Evolutionary conservation across 2,113 vertebrate species (phyloP).

Genomic region (Toxostoma redivivum): DNA sequence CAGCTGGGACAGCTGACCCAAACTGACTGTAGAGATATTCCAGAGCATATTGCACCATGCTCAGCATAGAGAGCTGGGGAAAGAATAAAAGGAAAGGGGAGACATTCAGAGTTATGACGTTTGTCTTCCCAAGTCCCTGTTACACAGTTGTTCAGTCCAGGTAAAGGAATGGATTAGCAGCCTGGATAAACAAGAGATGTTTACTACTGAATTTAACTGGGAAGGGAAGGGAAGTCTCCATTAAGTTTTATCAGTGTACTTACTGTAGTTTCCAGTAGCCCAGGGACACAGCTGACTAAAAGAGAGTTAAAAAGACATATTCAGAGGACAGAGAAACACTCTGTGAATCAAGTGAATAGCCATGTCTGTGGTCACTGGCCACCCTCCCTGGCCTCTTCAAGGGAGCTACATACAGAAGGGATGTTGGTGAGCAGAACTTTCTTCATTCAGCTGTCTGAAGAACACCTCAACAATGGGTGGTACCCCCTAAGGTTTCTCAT

Average conservation of each 20-base stretch:
- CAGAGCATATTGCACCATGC: background rate
- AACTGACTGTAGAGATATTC: background rate
- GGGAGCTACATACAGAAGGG: background rate
- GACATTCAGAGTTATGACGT: too few species aligned
- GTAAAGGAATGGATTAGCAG: background rate
- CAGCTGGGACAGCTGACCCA: background rate
- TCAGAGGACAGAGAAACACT: fast-evolving
- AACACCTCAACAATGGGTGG: background rate
- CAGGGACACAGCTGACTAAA: background rate
- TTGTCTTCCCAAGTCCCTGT: background rate
- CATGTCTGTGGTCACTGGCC: background rate
- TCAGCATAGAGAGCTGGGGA: background rate
- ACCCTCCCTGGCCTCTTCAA: background rate
- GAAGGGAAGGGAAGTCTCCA: background rate
- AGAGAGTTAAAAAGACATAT: background rate
- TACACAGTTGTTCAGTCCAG: background rate
- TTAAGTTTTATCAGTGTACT: background rate
- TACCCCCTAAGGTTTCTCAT: background rate
- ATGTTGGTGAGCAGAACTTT: background rate
- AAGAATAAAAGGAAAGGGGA: background rate
- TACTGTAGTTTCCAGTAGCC: background rate
- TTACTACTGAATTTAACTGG: background rate
- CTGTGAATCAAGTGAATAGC: background rate
- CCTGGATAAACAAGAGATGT: background rate
- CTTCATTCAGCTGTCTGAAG: background rate